These are phyloP conservation scores for Branchellion lobata DNA, from an alignment of 2,888 invertebrate species.

Conservation along the genomic window DNA sequence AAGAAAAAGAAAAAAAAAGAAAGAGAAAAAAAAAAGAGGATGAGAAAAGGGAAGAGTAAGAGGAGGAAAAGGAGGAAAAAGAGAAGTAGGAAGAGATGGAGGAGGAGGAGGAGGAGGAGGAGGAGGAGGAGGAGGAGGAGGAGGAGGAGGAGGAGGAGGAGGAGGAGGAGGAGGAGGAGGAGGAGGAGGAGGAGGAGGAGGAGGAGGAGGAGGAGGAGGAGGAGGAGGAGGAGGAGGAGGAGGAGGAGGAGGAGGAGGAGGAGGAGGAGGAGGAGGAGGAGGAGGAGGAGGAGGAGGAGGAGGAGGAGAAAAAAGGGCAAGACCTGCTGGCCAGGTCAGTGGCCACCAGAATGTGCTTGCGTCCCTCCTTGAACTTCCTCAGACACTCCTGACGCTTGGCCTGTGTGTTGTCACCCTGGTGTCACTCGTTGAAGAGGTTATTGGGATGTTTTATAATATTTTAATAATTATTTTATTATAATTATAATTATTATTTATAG, in stretches of 20 bases:
- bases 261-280: slow-evolving; percentile 41
- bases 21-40: neutral
- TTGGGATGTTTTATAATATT: neutral
- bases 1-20: neutral
- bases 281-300: slow-evolving; percentile 40
- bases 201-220: slow-evolving; percentile 41
- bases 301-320: too few species aligned
- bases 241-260: slow-evolving; percentile 24
- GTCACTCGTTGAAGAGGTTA: too few species aligned
- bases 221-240: slow-evolving; percentile 39
- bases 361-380: neutral
- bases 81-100: too few species aligned
- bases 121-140: too few species aligned
- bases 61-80: too few species aligned
- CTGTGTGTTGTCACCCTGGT: too few species aligned
- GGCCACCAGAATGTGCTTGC: neutral
- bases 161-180: slow-evolving; percentile 37
- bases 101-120: neutral
- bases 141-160: too few species aligned
- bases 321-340: slow-evolving; percentile 23
- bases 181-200: slow-evolving; percentile 40
- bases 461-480: neutral
- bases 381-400: neutral
- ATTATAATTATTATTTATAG: neutral
- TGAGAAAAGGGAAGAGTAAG: too few species aligned